phyloP scores from a whole-genome alignment of 2,113 vertebrate genomes.

The Oxyura jamaicensis region DNA sequence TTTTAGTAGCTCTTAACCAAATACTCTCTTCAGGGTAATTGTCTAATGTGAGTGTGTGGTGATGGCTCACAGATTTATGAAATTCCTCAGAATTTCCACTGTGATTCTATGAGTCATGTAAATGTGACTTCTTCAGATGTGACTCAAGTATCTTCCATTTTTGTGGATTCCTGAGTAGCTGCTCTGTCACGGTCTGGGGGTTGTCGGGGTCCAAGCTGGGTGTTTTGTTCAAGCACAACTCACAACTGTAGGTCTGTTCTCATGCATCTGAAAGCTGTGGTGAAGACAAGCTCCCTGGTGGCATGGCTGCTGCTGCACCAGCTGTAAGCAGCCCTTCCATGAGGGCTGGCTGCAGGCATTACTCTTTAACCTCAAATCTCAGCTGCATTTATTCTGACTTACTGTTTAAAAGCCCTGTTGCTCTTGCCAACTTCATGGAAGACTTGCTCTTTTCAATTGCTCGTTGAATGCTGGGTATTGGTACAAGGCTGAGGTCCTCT shows the following conservation, averaged over 20 bases:
- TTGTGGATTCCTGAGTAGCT: neutral
- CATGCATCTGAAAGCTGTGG: neutral
- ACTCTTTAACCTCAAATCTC: neutral
- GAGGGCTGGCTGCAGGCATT: neutral
- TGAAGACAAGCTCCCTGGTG: neutral
- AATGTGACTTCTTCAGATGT: neutral
- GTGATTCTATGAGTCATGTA: neutral
- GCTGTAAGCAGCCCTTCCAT: rapidly evolving
- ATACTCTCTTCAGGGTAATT: neutral
- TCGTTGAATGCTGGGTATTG: neutral
- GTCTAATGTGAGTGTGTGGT: neutral
- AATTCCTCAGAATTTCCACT: constrained; percentile 5
- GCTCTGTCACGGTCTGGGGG: neutral
- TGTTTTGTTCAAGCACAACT: neutral
- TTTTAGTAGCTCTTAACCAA: neutral
- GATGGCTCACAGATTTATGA: neutral
- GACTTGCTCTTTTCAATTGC: neutral
- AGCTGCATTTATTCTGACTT: neutral
- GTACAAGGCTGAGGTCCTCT: neutral
- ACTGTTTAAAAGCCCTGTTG: neutral
- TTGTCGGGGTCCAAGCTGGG: neutral
- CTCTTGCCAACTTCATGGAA: neutral
- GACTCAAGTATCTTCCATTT: neutral
- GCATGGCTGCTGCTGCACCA: rapidly evolving
- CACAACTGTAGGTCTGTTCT: rapidly evolving